Evolutionary conservation across 2,113 vertebrate species (phyloP), one percentile per base, ranked within the genome.

Genomic region (Apodemus sylvaticus): DNA sequence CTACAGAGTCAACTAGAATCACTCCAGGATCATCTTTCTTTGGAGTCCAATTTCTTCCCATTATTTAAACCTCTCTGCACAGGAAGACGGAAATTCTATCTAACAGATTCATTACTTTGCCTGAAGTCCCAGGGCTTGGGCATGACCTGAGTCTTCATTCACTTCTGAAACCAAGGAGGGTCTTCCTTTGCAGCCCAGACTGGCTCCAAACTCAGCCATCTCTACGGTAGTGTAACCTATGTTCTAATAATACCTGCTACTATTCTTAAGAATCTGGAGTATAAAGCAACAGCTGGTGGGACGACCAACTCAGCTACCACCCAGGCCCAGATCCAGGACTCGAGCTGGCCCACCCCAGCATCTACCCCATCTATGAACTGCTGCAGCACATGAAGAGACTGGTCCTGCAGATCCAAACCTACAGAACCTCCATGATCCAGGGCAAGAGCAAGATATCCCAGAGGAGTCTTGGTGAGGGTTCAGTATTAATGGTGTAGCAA

Each of bases 71-170:
- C 29, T 29, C 55, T 86, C 39, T 36, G 36, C 39, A 39, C 24
- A 89, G 24, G 19, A 90, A 96, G 26, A 24, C 16, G 13, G 24
- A 31, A 91, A 16, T 70, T 97, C 88, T 79, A 70, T 68, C 91
- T 78, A 89, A 94, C 26, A 94, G 70, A 93, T 73, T 34, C 81
- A 89, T 39, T 85, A 19, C 60, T 89, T 62, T 68, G 78, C 58
- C 58, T 51, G 9, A 91, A 93, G 53, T 89, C 73, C 82, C 29
- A 93, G 64, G 73, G 16, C 70, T 48, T 86, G 83, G 62, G 45
- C 19, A 36, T 95, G 93, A 81, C 29, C 36, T 74, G 51, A 42
- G 36, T 85, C 42, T 42, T 42, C n/a, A 83, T 62, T 3, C n/a
- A 83, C 79, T 42, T 83, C n/a, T 83, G 55, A 83, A 83, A 29